Percentiles rank a stretch among this genome's conserved stretches.
These are phyloP conservation scores for Zaprionus lachaisei DNA, from an alignment of 1,140 invertebrate species.

Conservation along the genomic window DNA sequence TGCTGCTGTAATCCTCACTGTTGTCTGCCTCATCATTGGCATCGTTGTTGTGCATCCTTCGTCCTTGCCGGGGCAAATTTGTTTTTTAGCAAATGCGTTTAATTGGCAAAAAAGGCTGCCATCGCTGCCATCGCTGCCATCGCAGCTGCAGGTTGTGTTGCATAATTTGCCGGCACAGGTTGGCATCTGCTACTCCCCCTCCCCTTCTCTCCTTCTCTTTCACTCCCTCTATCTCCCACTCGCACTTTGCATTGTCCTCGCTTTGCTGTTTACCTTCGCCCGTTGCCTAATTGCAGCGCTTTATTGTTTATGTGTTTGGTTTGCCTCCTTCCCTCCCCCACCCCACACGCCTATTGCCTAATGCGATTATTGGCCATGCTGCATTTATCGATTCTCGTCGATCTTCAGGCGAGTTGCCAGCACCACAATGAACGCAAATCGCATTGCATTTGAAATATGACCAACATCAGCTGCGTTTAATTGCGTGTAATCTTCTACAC, in stretches of 20 bases:
- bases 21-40: slow-evolving; percentile 54
- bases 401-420: slow-evolving; percentile 27
- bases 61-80: slow-evolving; percentile 41
- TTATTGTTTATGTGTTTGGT: slow-evolving; percentile 8
- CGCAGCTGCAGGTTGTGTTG: slow-evolving; percentile 50
- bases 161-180: slow-evolving; percentile 22
- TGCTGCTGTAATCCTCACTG: slow-evolving; percentile 48
- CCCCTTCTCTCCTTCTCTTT: neutral
- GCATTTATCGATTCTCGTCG: slow-evolving; percentile 30
- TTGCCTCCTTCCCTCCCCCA: slow-evolving; percentile 1
- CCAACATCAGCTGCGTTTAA: slow-evolving; percentile 14
- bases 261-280: neutral
- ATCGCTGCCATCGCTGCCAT: neutral
- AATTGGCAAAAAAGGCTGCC: slow-evolving; percentile 67
- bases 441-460: slow-evolving; percentile 6
- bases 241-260: neutral
- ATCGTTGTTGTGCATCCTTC: slow-evolving; percentile 16
- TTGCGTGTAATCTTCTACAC: neutral
- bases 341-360: neutral
- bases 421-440: slow-evolving; percentile 5
- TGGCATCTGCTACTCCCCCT: neutral
- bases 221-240: neutral
- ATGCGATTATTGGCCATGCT: slow-evolving; percentile 26
- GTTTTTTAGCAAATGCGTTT: slow-evolving; percentile 77
- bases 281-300: slow-evolving; percentile 38